Conservation (phyloP, 2,113 vertebrate genomes). For the Neotoma lepida region DNA sequence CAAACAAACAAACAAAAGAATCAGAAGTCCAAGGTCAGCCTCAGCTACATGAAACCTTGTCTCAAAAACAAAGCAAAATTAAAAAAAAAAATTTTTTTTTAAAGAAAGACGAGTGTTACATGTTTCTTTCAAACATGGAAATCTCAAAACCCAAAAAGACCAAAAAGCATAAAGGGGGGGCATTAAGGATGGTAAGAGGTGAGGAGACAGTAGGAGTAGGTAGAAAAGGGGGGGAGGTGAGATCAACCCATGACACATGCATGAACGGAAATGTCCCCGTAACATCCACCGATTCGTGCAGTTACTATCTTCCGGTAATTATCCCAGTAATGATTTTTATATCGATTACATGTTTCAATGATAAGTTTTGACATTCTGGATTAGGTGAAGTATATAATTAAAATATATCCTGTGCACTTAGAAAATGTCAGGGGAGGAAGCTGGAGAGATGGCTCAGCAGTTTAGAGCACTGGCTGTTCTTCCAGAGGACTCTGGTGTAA, state of each 20-base stretch:
- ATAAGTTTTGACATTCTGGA: not conserved
- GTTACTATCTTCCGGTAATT: not conserved
- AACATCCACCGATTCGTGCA: not conserved
- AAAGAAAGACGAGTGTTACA: not conserved
- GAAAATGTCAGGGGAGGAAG: not conserved
- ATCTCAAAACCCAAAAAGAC: not conserved
- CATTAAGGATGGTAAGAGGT: not conserved
- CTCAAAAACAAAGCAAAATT: not conserved
- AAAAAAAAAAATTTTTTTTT: not conserved
- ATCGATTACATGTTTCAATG: not conserved
- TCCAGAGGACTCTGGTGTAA: too few relatives aligned
- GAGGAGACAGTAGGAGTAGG: too few relatives aligned
- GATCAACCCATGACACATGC: not conserved
- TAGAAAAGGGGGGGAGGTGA: not conserved
- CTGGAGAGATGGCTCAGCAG: not conserved
- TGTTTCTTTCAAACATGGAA: not conserved
- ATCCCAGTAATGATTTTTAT: not conserved
- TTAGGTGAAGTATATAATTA: not conserved
- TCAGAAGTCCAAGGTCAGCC: not conserved
- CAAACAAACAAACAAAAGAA: too few relatives aligned
- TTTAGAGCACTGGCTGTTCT: not conserved
- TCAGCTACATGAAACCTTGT: not conserved
- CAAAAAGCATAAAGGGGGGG: not conserved
- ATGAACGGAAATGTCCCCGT: not conserved
- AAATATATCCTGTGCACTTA: not conserved